phyloP scores from a whole-genome alignment of 1,140 invertebrate species.

The Euborellia annulipes region DNA sequence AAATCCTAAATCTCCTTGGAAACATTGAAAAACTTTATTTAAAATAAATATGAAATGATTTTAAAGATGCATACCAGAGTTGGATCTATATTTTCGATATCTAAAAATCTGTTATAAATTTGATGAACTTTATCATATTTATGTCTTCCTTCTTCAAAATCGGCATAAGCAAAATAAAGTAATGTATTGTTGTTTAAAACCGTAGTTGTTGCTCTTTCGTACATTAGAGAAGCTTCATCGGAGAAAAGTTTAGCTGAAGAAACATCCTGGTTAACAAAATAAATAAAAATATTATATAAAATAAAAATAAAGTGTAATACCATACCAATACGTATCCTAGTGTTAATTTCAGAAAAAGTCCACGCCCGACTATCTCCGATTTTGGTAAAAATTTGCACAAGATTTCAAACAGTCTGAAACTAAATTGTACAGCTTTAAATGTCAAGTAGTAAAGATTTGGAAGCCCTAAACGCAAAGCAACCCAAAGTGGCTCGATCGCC shows the following conservation, averaged over 20 bases:
- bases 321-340: no score
- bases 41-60: conserved; percentile 12
- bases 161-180: conserved; percentile 94
- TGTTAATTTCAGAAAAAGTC: no score
- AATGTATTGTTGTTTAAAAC: conserved; percentile 83
- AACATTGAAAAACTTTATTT: conserved; percentile 6
- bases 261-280: conserved; percentile 51
- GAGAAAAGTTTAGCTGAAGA: conserved; percentile 80
- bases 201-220: conserved; percentile 78
- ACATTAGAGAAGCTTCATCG: conserved; percentile 85
- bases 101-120: conserved; percentile 86
- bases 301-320: no score
- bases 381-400: no score
- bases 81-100: conserved; percentile 80
- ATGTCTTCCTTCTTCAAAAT: conserved; percentile 93
- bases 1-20: conserved; percentile 2
- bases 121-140: conserved; percentile 96
- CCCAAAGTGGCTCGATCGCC: no score
- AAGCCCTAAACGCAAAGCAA: no score
- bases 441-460: no score
- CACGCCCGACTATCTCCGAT: no score
- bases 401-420: no score
- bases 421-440: no score
- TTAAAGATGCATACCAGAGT: conserved; percentile 78
- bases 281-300: background rate